Base-by-base conservation (phyloP, 2,113 vertebrate species). In the Alethe castanea region DNA sequence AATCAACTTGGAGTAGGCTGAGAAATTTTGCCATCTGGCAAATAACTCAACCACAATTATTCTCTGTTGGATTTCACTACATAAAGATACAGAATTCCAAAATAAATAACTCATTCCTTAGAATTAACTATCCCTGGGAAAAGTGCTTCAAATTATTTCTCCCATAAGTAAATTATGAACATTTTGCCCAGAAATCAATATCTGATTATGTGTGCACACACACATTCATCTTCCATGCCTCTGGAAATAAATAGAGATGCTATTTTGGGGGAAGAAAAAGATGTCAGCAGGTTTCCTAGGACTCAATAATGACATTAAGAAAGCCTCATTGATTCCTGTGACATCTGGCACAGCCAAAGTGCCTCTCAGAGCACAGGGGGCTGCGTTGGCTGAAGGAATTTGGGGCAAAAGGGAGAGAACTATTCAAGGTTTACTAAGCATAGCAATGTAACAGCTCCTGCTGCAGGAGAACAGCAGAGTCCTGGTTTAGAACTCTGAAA, bases 21-120 rank as follows among this genome's bases (percentile, higher is more conserved):
- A 54, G 70, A 86, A 95, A 90, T 91, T 82, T 67, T 94, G 71
- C 61, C 81, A 92, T 92, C 81, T 95, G 91, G 92, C 69, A 91
- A 92, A 91, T 65, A 94, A 94, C 66, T 94, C 91, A 76, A 73
- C 23, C 73, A 87, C 42, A 4, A 80, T 54, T 38, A 54, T 73
- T 89, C 66, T 69, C 56, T 67, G 92, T 36, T 90, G 92, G 70
- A 89, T 79, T 65, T 91, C 59, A 40, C 81, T 76, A 26, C 42
- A 59, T 54, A 73, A 59, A 94, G 72, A 78, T 28, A 87, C 35
- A 89, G 38, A 87, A 91, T 82, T 95, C 90, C 85, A 85, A 72
- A 94, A 16, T 26, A 9, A 86, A 36, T 95, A 94, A 91, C 16
- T 94, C 74, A 94, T 57, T 11, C 47, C 33, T 85, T 69, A 47